Evolutionary conservation across 2,113 vertebrate species (phyloP).

Genomic region (Lepisosteus oculatus): DNA sequence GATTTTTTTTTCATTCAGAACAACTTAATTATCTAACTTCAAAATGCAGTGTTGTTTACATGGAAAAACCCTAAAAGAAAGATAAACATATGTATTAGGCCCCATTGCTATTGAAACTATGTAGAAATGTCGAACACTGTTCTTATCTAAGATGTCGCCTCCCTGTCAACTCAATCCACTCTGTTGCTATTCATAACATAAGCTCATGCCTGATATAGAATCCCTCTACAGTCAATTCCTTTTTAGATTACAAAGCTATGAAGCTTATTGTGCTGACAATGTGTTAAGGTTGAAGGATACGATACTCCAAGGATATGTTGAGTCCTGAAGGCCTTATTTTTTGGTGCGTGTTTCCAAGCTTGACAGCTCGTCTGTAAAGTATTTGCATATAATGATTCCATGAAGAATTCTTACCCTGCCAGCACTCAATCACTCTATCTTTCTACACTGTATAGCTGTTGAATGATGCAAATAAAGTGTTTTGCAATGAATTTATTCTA

Average conservation of each 20-base stretch:
- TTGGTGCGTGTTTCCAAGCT: background rate
- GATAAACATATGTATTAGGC: background rate
- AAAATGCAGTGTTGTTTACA: no score
- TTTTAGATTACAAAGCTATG: conserved; percentile 1
- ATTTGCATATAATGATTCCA: conserved; percentile 10
- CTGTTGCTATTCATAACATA: background rate
- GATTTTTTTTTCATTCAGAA: no score
- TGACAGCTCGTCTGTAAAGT: conserved; percentile 15
- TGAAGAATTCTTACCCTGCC: background rate
- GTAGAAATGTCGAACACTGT: background rate
- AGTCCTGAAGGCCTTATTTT: conserved; percentile 1
- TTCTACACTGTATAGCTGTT: background rate
- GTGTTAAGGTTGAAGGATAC: background rate
- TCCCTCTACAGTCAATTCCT: background rate
- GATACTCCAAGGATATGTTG: background rate
- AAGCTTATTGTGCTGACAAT: background rate
- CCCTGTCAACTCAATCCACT: background rate
- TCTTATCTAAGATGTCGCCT: background rate
- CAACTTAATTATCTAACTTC: no score
- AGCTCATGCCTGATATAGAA: background rate
- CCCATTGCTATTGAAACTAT: background rate
- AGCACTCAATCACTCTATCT: conserved; percentile 8
- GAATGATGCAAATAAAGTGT: conserved; percentile 12
- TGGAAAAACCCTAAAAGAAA: no score
- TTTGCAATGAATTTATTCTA: background rate